Evolutionary conservation across 2,113 vertebrate genomes (phyloP).

Genomic region (Nanger granti): DNA sequence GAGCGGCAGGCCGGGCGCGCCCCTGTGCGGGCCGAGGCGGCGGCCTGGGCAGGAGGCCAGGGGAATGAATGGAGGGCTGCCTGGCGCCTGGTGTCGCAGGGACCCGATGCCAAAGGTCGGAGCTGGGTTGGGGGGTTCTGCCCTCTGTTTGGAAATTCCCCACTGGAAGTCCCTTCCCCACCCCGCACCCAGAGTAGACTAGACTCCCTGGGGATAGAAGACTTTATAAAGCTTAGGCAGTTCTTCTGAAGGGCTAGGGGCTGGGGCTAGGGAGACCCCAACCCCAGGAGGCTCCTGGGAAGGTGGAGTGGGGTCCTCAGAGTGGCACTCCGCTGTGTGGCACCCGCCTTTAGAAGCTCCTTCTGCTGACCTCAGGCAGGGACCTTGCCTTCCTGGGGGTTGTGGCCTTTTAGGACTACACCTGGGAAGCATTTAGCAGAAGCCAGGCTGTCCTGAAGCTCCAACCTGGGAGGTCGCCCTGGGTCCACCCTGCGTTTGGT

Average conservation of each 20-base stretch:
- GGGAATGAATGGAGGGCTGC: not conserved
- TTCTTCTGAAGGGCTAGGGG: not conserved
- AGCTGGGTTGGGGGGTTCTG: not conserved
- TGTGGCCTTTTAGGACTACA: not conserved
- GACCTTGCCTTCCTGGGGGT: not conserved
- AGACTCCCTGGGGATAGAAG: not conserved
- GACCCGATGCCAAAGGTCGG: not conserved
- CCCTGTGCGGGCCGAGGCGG: not conserved
- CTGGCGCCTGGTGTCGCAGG: rapidly evolving
- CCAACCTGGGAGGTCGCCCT: not conserved
- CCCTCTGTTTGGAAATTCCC: not conserved
- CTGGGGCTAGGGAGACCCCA: too few species aligned
- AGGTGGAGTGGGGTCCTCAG: not conserved
- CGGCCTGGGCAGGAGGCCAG: not conserved
- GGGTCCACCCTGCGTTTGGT: not conserved
- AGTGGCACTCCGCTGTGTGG: not conserved
- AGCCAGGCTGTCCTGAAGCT: not conserved
- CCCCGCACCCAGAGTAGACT: not conserved
- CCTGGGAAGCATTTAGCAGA: not conserved
- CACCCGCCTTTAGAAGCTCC: not conserved
- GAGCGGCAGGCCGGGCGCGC: not conserved
- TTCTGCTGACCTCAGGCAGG: not conserved
- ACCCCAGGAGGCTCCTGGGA: not conserved
- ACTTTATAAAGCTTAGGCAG: not conserved
- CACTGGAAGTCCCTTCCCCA: not conserved